phyloP scores from a whole-genome alignment of 2,888 invertebrate genomes.

The Conops quadrifasciatus region DNA sequence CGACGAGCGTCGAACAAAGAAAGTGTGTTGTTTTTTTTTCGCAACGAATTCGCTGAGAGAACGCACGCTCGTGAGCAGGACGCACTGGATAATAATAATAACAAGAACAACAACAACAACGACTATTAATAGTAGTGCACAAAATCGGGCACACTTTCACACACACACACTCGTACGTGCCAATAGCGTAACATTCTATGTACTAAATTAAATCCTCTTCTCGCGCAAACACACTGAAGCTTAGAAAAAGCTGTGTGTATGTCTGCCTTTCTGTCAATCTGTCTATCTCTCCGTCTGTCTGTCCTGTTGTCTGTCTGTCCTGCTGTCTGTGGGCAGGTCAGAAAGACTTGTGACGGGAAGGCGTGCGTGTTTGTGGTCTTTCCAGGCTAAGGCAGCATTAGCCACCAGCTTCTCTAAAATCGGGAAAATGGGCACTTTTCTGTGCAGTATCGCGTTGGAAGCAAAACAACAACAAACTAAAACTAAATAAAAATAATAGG shows the following conservation, averaged over 20 bases:
- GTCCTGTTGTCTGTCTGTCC: neutral
- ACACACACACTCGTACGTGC: neutral
- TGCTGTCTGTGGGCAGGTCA: neutral
- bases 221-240: constrained; percentile 30
- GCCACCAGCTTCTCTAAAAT: too few relatives aligned
- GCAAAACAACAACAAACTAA: neutral
- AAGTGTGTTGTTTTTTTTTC: too few relatives aligned
- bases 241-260: constrained; percentile 28
- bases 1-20: too few relatives aligned
- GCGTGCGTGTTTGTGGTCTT: neutral
- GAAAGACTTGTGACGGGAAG: neutral
- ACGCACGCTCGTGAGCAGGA: too few relatives aligned
- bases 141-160: neutral
- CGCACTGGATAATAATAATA: too few relatives aligned
- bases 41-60: too few relatives aligned
- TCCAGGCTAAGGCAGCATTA: too few relatives aligned
- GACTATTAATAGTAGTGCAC: neutral
- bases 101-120: neutral
- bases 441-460: neutral
- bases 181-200: constrained; percentile 12
- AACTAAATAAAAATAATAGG: neutral
- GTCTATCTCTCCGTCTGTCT: constrained; percentile 13
- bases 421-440: constrained; percentile 10
- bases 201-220: constrained; percentile 30
- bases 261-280: constrained; percentile 22